Base-by-base conservation (phyloP, 1,140 invertebrate species). In the Lethocerus indicus region DNA sequence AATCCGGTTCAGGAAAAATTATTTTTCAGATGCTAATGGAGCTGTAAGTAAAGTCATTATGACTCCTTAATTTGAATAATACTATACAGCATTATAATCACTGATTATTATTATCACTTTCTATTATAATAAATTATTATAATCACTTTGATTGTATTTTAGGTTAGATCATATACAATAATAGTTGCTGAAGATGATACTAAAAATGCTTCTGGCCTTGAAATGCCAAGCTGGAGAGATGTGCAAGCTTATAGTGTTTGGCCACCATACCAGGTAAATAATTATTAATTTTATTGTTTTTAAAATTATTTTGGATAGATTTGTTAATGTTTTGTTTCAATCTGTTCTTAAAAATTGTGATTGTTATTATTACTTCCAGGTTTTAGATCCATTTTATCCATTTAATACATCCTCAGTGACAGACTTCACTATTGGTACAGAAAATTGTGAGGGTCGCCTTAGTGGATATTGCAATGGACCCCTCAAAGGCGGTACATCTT, bases 401-500 rank as follows among this genome's bases (percentile, higher is more conserved):
- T 93, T 93, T 65, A 79, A 78, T 56, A 80, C 83, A 61, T 73
- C 75, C 44, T 74, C 79, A 0, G 75, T 85, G 1, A 86, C 89
- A 64, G 86, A 90, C 64, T 90, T 89, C 62, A 86, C 81, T 3
- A 81, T 92, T 53, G 88, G 88, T 6, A 67, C 71, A 3, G 83
- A 89, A 60, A 76, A 79, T 54, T 87, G 83, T 63, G 79, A 83
- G 59, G 75, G 72, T 42, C 73, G 75, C 54, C 71, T 73, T 32
- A 71, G 70, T n/a, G 77, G 78, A 14, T 92, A 88, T 60, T 93
- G 88, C 65, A 93, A 96, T 67, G 92, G 91, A 2, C 83, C 87
- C 1, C 65, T 96, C 2, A 90, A 90, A 65, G 79, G 87, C 24
- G 87, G 85, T 48, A 82, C 88, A n/a, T 80, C 77, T 0, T 95